Base-by-base conservation (phyloP, 2,113 vertebrate genomes). In the Panthera uncia region DNA sequence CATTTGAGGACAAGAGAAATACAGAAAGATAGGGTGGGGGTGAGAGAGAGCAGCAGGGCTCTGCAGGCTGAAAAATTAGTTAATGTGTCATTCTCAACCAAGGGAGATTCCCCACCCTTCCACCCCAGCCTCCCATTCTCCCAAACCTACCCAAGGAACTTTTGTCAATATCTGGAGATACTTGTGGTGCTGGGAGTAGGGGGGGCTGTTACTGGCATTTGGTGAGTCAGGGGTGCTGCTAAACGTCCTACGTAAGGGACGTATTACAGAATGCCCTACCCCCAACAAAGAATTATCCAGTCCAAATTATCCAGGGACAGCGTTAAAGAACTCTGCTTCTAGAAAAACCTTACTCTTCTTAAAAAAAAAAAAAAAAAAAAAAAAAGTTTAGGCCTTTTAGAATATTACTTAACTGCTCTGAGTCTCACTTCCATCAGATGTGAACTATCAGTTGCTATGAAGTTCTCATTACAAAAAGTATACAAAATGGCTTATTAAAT, bases 121-220 rank as follows among this genome's bases (percentile, higher is more conserved):
- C 19, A 74, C 14, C 45, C 65, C 19, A 10, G 10, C 15, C n/a
- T 31, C 29, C 38, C 31, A 25, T 65, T 3, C n/a, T 5, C 13
- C 3, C 0, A 57, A 0, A 3, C 4, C 3, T 19, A 45, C 23
- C 27, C 45, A 27, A 11, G 4, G 12, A 1, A 36, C 5, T 23
- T 73, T n/a, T 57, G 52, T 18, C 14, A 87, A 15, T 55, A 23
- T n/a, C 29, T 41, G 61, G 69, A 27, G 18, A 71, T 3, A 36
- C 15, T 57, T 57, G 23, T 31, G 36, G 3, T 52, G 14, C 48
- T 87, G 23, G 31, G 29, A 5, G 6, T 1, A 21, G 29, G n/a
- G 13, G 27, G 27, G 3, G 3, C 4, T 87, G 0, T 55, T 55
- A 36, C 4, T 81, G n/a, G 3, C 21, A 83, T 61, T 8, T 13